A percentile compares a stretch with the other conserved stretches of the same genome.
These are phyloP conservation scores for Ichneumoninae sp. DNA, from an alignment of 2,888 invertebrate genomes.

Conservation along the genomic window DNA sequence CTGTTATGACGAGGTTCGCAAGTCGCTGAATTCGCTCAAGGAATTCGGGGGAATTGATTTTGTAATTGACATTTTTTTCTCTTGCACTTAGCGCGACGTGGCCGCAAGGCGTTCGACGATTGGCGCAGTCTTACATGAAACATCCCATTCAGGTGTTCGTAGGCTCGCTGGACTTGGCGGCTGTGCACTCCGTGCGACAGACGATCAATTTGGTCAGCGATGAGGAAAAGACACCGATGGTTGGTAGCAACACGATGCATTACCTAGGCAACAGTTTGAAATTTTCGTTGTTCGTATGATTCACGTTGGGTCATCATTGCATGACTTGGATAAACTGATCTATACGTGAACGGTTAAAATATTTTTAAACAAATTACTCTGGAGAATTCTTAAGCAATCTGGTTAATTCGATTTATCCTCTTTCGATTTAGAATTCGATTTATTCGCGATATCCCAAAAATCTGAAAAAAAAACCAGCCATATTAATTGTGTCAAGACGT, in stretches of 20 bases:
- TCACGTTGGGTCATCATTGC: no score
- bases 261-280: background rate
- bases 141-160: slow-evolving; percentile 96
- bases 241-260: slow-evolving; percentile 78
- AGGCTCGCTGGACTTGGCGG: slow-evolving; percentile 94
- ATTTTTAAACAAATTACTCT: no score
- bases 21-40: background rate
- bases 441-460: no score
- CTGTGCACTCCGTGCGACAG: slow-evolving; percentile 95
- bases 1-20: slow-evolving; percentile 94
- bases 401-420: no score
- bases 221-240: slow-evolving; percentile 88
- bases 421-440: no score
- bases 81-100: slow-evolving; percentile 91
- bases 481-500: no score
- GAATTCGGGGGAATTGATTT: background rate
- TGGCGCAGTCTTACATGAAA: slow-evolving; percentile 94
- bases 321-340: no score
- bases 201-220: slow-evolving; percentile 90
- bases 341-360: no score
- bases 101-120: slow-evolving; percentile 94
- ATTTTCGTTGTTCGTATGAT: background rate
- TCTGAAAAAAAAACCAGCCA: no score
- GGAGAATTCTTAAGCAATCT: no score
- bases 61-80: background rate